Base-by-base conservation (phyloP, 2,888 invertebrate species). In the Heliconius charithonia region DNA sequence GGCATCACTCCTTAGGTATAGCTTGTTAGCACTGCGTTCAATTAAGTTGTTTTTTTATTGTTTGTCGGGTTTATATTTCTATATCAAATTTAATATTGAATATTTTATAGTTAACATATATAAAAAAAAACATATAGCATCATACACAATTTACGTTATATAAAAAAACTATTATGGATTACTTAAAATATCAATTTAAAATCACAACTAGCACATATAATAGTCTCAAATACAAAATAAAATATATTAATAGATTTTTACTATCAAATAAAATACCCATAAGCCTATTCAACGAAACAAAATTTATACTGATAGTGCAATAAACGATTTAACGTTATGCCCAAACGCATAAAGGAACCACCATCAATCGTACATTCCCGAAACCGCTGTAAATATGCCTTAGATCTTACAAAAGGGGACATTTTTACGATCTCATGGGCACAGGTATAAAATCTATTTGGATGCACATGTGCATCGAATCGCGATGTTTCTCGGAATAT, bases 381-480 rank as follows among this genome's bases (percentile, higher is more conserved):
- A 80, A 78, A 76, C 75, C 67, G 72, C 59, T 80, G 65, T 76
- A 78, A 76, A 79, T 76, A 70, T 76, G 70, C 65, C 63, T 62
- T 69, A 65, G 80, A 80, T 80, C 65, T 73, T 45, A 80, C 69
- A 80, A 79, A 78, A 27, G 76, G 67, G 67, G 63, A 73, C 77
- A 76, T 65, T 78, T 81, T 80, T 78, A 80, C 80, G 80, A 78
- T 41, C 75, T 29, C 32, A 16, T 37, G 45, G 81, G 82, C 70
- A 84, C 90, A 92, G 92, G 92, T 92, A 92, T 86, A 89, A 85
- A 86, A 85, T 83, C 79, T 79, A 80, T 80, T 79, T 76, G 37
- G 73, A 82, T 70, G 86, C 89, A 91, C 90, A 91, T 90, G 91
- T 90, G 89, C 87, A 85, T 83, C 88, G 86, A 90, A 89, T 86